phyloP scores from a whole-genome alignment of 1,140 invertebrate species.

The Drosophila grimshawi region DNA sequence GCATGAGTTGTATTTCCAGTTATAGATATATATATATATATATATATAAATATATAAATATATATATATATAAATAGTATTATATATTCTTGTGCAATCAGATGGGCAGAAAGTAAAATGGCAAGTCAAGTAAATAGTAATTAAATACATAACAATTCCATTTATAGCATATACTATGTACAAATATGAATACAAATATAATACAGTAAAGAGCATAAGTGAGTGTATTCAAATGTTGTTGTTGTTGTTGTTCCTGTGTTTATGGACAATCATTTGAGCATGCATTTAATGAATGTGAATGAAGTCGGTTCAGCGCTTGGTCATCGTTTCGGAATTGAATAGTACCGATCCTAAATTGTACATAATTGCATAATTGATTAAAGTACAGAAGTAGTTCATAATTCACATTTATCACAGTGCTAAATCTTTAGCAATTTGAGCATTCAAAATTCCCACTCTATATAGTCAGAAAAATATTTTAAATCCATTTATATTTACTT shows the following conservation, averaged over 20 bases:
- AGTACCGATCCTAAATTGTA: constrained; percentile 5
- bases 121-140: constrained; percentile 67
- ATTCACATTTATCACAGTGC: constrained; percentile 46
- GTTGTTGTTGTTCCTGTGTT: constrained; percentile 8
- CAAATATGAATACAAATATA: constrained; percentile 5
- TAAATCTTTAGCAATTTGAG: constrained; percentile 17
- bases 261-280: constrained; percentile 30
- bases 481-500: neutral
- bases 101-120: constrained; percentile 84
- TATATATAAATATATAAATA: constrained; percentile 26
- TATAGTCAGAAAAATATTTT: neutral
- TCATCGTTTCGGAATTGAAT: constrained; percentile 14
- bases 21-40: constrained; percentile 9
- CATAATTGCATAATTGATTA: constrained; percentile 15
- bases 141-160: constrained; percentile 50
- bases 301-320: neutral
- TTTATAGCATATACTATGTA: constrained; percentile 36
- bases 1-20: constrained; percentile 64
- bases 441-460: neutral
- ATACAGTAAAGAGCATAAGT: constrained; percentile 2
- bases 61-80: constrained; percentile 1
- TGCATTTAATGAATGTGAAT: constrained; percentile 25
- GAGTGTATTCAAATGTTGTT: constrained; percentile 6
- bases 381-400: constrained; percentile 4
- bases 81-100: constrained; percentile 72